Conservation (phyloP, 2,888 invertebrate species). For the Himalopsyche tibetana region DNA sequence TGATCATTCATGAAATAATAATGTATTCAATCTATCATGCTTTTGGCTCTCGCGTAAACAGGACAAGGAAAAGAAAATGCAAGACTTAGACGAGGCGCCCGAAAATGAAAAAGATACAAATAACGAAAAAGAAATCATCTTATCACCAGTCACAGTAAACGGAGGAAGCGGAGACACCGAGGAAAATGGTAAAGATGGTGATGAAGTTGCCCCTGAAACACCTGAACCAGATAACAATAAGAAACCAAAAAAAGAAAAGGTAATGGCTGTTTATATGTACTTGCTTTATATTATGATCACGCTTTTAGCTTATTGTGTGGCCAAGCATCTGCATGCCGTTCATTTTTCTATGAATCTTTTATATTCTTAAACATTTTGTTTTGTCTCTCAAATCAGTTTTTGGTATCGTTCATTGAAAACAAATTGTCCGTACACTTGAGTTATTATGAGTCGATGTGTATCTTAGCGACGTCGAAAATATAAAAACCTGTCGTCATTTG, state of each 20-base stretch:
- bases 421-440: too few relatives aligned
- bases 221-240: conserved; percentile 75
- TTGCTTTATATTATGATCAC: too few relatives aligned
- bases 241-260: conserved; percentile 79
- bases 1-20: not conserved
- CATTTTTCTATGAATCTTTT: not conserved
- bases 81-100: conserved; percentile 76
- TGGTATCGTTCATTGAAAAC: too few relatives aligned
- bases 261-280: not conserved
- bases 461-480: too few relatives aligned
- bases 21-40: conserved; percentile 17
- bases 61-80: conserved; percentile 80
- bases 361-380: too few relatives aligned
- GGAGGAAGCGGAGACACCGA: conserved; percentile 64
- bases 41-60: conserved; percentile 67
- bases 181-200: conserved; percentile 68
- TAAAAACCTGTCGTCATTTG: too few relatives aligned
- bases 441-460: too few relatives aligned
- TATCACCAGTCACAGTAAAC: conserved; percentile 60
- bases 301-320: too few relatives aligned
- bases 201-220: conserved; percentile 70
- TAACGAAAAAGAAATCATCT: conserved; percentile 78
- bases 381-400: too few relatives aligned
- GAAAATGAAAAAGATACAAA: conserved; percentile 84
- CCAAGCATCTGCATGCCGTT: too few relatives aligned